These are phyloP conservation scores for Brienomyrus brachyistius DNA, from an alignment of 2,113 vertebrate genomes.

Conservation along the genomic window DNA sequence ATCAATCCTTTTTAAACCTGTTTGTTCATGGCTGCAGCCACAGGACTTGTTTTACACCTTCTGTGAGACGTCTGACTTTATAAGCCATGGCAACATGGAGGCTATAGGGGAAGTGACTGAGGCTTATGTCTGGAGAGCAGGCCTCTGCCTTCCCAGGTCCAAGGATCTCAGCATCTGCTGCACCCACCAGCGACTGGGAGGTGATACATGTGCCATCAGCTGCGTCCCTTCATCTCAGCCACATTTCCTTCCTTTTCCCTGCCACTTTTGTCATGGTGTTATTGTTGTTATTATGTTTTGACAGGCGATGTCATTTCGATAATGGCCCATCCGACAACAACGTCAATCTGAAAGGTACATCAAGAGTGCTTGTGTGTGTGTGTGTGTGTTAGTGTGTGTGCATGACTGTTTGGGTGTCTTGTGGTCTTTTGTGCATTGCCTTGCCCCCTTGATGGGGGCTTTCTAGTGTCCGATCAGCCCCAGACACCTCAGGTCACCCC, in stretches of 20 bases:
- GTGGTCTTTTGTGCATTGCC: neutral
- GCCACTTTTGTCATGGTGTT: neutral
- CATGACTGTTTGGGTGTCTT: neutral
- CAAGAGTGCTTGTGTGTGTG: neutral
- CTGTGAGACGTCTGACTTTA: neutral
- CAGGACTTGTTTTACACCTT: neutral
- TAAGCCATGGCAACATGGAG: neutral
- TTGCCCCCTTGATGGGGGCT: neutral
- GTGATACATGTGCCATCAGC: neutral
- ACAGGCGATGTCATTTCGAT: neutral
- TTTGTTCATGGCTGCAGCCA: neutral
- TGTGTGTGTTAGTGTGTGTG: neutral
- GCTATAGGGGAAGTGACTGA: neutral
- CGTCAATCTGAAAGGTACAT: neutral
- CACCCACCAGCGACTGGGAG: neutral
- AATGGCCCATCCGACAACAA: neutral
- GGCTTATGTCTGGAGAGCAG: neutral
- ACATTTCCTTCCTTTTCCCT: neutral
- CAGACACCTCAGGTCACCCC: neutral
- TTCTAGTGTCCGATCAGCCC: neutral
- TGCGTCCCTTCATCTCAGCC: neutral
- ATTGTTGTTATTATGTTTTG: neutral
- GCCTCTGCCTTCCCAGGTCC: neutral
- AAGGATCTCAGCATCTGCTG: neutral
- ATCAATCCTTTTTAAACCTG: neutral